Evolutionary conservation across 2,797 vertebrate genomes (phyloP).

Genomic region (Darevskia mixta): DNA sequence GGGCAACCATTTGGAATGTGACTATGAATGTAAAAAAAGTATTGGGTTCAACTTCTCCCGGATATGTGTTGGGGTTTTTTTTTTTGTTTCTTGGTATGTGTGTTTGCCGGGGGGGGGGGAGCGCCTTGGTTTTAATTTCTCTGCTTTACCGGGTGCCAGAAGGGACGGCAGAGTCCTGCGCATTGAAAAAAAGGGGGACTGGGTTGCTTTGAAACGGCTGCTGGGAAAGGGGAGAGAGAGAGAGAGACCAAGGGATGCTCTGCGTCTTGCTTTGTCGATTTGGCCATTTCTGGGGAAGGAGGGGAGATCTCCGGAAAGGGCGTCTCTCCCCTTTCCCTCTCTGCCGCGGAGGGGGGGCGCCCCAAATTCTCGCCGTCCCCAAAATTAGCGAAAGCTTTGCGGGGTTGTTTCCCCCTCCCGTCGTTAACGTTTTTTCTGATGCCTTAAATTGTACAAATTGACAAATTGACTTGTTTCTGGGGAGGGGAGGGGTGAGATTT

Average conservation of each 20-base stretch:
- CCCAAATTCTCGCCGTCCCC: not conserved
- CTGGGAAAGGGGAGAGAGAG: not conserved
- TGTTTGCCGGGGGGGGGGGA: not conserved
- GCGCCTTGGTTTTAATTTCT: not conserved
- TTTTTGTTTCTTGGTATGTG: not conserved
- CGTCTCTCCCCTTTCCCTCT: not conserved
- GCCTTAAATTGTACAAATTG: slow-evolving; percentile 21
- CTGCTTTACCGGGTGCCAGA: not conserved
- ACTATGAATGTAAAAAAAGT: slow-evolving; percentile 32
- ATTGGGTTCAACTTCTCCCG: not conserved
- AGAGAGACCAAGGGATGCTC: no score
- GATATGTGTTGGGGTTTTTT: not conserved
- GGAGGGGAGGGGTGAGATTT: not conserved
- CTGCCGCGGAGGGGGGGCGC: accelerated
- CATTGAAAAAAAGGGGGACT: not conserved
- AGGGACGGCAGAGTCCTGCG: no score
- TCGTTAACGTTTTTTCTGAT: not conserved
- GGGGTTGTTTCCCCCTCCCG: not conserved
- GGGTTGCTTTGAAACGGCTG: not conserved
- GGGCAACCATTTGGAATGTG: slow-evolving; percentile 15
- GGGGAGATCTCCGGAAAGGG: no score
- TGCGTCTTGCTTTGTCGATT: not conserved
- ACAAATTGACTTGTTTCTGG: not conserved
- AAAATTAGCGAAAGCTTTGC: not conserved
- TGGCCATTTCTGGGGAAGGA: not conserved